Evolutionary conservation across 1,140 invertebrate species (phyloP).

Genomic region (Rhizoglyphus robini): DNA sequence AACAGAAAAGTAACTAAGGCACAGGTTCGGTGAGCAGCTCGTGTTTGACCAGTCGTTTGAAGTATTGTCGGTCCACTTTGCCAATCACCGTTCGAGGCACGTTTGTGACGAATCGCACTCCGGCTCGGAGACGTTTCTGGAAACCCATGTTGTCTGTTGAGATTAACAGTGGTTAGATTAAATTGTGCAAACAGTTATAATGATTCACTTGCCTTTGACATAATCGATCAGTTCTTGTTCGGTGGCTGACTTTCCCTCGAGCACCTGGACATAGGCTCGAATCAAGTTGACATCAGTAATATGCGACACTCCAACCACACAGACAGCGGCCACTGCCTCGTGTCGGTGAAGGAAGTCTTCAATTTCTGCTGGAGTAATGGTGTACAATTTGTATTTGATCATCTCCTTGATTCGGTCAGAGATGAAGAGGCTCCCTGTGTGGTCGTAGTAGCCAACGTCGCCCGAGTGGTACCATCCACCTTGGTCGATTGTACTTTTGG

Average conservation of each 20-base stretch:
- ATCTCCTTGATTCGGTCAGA: constrained; percentile 29
- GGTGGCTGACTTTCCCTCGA: constrained; percentile 6
- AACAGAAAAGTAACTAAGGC: too few relatives aligned
- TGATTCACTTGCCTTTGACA: constrained; percentile 19
- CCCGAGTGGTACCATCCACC: constrained; percentile 61
- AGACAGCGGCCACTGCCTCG: constrained; percentile 61
- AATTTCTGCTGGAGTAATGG: constrained; percentile 28
- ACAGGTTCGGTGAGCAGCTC: not conserved
- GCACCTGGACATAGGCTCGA: constrained; percentile 26
- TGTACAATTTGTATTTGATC: constrained; percentile 28
- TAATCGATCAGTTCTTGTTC: constrained; percentile 21
- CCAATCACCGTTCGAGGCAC: constrained; percentile 31
- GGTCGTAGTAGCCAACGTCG: constrained; percentile 29
- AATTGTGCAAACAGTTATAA: too few relatives aligned
- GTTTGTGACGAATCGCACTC: constrained; percentile 29
- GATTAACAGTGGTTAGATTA: too few relatives aligned
- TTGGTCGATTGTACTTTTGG: constrained; percentile 47
- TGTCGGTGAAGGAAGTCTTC: constrained; percentile 50
- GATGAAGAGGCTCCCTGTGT: constrained; percentile 27
- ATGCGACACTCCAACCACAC: constrained; percentile 77
- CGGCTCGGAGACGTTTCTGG: constrained; percentile 31
- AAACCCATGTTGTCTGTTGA: constrained; percentile 24
- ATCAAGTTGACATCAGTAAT: constrained; percentile 75
- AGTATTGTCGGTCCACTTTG: constrained; percentile 26
- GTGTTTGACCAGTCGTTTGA: constrained; percentile 11